Percentiles rank a stretch among this genome's conserved stretches.
Evolutionary conservation across 1,140 invertebrate genomes (phyloP).

Genomic region (Andrena cerasifolii): DNA sequence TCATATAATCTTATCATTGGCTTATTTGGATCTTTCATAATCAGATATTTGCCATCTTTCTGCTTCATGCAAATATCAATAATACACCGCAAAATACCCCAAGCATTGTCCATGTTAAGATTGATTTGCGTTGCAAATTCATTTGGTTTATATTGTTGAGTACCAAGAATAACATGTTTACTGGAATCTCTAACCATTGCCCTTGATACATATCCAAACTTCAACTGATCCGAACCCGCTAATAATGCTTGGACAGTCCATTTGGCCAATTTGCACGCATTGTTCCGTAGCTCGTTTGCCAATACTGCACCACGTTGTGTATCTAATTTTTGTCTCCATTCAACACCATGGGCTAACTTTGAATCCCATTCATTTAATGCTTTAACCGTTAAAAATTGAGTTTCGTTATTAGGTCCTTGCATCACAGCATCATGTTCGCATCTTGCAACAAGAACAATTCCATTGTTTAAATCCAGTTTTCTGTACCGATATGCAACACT

Average conservation of each 20-base stretch:
- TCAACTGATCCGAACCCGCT: constrained; percentile 98
- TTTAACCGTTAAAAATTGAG: constrained; percentile 97
- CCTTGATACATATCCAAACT: constrained; percentile 99
- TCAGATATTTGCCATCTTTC: constrained; percentile 98
- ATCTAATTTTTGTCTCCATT: constrained; percentile 99
- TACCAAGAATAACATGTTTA: constrained; percentile 98
- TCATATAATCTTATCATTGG: constrained; percentile 97
- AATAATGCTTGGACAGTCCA: constrained; percentile 99
- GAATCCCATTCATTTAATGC: constrained; percentile 99
- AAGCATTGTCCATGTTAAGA: constrained; percentile 99
- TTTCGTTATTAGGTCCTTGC: constrained; percentile 94
- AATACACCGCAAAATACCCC: constrained; percentile 99
- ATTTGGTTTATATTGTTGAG: constrained; percentile 98
- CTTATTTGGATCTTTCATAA: constrained; percentile 99
- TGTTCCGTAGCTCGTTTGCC: constrained; percentile 99
- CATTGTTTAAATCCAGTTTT: constrained; percentile 98
- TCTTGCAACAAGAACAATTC: constrained; percentile 93
- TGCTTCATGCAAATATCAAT: constrained; percentile 99
- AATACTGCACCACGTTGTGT: constrained; percentile 98
- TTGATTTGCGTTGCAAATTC: constrained; percentile 99
- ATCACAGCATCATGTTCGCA: constrained; percentile 99
- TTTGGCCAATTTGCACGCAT: constrained; percentile 99
- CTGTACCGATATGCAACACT: constrained; percentile 98
- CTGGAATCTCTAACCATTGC: constrained; percentile 96
- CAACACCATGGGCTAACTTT: constrained; percentile 96